phyloP scores from a whole-genome alignment of 2,113 vertebrate genomes.

The Bufo gargarizans region DNA sequence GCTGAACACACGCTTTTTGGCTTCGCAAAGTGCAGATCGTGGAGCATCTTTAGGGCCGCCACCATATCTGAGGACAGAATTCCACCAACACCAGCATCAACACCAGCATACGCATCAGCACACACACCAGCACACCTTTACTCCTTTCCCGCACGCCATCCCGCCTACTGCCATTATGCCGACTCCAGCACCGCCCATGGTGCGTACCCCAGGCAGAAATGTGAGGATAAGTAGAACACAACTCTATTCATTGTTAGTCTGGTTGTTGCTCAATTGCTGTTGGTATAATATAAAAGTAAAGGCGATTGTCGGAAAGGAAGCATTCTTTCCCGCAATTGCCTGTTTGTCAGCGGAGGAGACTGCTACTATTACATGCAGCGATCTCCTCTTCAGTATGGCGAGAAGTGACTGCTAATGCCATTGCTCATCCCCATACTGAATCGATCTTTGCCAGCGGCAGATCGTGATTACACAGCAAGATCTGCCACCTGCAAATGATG shows the following conservation, averaged over 20 bases:
- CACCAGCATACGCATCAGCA: conserved; percentile 96
- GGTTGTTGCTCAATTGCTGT: background rate
- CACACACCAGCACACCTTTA: conserved; percentile 99
- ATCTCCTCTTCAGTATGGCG: too few species aligned
- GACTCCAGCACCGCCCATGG: conserved; percentile 98
- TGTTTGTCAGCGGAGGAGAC: too few species aligned
- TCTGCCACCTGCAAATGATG: too few species aligned
- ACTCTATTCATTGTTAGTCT: conserved; percentile 63
- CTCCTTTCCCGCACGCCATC: conserved; percentile 95
- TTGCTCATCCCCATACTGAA: too few species aligned
- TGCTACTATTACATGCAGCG: too few species aligned
- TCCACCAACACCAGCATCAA: conserved; percentile 94
- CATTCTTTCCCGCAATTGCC: too few species aligned
- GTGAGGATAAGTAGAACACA: conserved; percentile 94
- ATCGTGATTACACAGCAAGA: too few species aligned
- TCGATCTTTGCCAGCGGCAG: too few species aligned
- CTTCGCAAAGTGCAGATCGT: conserved; percentile 94
- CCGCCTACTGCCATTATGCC: conserved; percentile 92
- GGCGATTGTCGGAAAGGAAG: too few species aligned
- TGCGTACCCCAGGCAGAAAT: conserved; percentile 98
- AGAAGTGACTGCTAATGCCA: too few species aligned
- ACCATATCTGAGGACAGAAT: conserved; percentile 96
- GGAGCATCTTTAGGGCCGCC: conserved; percentile 94
- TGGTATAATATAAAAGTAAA: too few species aligned
- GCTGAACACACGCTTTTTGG: conserved; percentile 95